Base-by-base conservation (phyloP, 2,888 invertebrate genomes). In the Sminthurinus aureus region DNA sequence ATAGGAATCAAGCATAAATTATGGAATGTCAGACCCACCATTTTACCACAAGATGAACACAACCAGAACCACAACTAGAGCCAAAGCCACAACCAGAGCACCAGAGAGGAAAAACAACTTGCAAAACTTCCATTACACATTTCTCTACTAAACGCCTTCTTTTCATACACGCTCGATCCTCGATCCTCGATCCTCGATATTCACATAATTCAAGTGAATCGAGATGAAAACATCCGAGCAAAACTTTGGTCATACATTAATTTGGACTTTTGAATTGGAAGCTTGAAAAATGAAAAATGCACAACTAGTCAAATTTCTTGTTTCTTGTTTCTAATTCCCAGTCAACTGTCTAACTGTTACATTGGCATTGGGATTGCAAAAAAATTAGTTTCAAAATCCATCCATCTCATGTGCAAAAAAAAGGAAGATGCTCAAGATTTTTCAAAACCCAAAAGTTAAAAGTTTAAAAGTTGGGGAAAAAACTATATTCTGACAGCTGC, bases 21-120 rank as follows among this genome's bases (percentile, higher is more conserved):
- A 81, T 81, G 69, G 73, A 81, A 81, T 81, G 80, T 81, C 80
- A 81, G 58, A 20, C 74, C 73, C 80, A 79, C 71, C 20, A 24
- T 24, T 79, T 22, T 77, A 58, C 51, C 26, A 38, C 64, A 18
- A 38, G 38, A 18, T 22, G 0, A 11, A 11, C n/a, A 11, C 67
- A 67, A 20, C 20, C 67, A 67, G 51, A 52, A 58, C n/a, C 58
- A 12, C 58, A 77, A 77, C n/a, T 67, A 66, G 66, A n/a, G 15
- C 38, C 38, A 38, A 38, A 4, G 1, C 38, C 38, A 38, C 38
- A 38, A 38, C 1, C 38, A 38, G 15, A 18, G 66, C n/a, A n/a
- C n/a, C 18, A 67, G n/a, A 20, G 64, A 64, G 64, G 64, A 64
- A 38, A 38, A 38, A 38, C 38, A 38, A 38, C 3, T 38, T 38